Evolutionary conservation across 2,888 invertebrate species (phyloP), one percentile per base, ranked within the genome.

Genomic region (Oscheius sp.): DNA sequence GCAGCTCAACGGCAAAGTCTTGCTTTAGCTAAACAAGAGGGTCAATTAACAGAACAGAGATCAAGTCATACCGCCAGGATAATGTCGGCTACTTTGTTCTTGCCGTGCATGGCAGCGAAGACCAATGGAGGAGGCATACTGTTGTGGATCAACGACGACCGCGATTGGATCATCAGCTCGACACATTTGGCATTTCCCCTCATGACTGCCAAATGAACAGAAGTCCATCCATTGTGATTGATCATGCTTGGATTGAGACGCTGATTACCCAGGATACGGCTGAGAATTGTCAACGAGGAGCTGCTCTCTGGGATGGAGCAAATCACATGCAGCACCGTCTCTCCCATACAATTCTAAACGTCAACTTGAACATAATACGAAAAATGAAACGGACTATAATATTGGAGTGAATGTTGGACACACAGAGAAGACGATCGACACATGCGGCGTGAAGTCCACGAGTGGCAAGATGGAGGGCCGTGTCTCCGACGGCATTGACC

Each of bases 391-490:
- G 16, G 3, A 73, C 73, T 41, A 49, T 66, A 29, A 74, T 72
- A 49, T 72, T 77, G n/a, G 78, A 59, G 41, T 75, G 73, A 66
- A 76, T 72, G 13, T 69, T 27, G 45, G 53, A 61, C 6, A 66
- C 61, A 16, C 49, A 63, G 27, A 80, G 74, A 16, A 80, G 70
- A 16, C 80, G 69, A 49, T 80, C 80, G 61, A 80, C 77, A 64
- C 80, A 80, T 1, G 78, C 80, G 3, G 80, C 77, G 61, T 80
- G 75, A 21, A 74, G 74, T 52, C 72, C 73, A 41, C 77, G 70
- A 6, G 77, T 61, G 9, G 78, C 78, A 16, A 80, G 25, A 70
- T 80, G 80, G 21, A 80, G 75, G 2, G 78, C 69, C 27, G 80
- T 80, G 58, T 78, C 78, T 1, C 80, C 70, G 49, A 59, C 29